These are phyloP conservation scores for Trididemnum nubilum DNA, from an alignment of 23 tunicate genomes.

Conservation along the genomic window DNA sequence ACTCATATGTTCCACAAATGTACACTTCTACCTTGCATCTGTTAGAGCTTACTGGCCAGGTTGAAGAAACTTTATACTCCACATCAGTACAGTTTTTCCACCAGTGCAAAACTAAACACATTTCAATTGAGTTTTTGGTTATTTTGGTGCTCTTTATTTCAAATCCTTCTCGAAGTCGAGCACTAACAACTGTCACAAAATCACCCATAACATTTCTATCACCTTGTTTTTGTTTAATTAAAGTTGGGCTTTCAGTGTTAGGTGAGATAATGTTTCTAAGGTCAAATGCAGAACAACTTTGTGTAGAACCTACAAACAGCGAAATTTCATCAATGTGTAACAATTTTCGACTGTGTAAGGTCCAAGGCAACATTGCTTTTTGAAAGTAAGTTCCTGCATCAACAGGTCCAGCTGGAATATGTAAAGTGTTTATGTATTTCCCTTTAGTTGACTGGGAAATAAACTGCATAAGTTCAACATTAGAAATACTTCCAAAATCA, in stretches of 20 bases:
- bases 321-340: neutral
- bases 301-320: neutral
- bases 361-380: conserved; percentile 22
- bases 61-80: conserved; percentile 64
- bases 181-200: conserved; percentile 51
- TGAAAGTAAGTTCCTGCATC: neutral
- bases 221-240: conserved; percentile 54
- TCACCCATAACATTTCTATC: conserved; percentile 51
- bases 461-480: conserved; percentile 66
- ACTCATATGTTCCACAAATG: conserved; percentile 73
- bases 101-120: conserved; percentile 41
- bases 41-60: conserved; percentile 73
- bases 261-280: conserved; percentile 15
- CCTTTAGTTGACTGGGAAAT: conserved; percentile 81
- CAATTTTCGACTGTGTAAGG: neutral
- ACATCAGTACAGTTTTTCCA: conserved; percentile 73
- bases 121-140: conserved; percentile 30
- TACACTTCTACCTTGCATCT: conserved; percentile 63
- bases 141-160: conserved; percentile 21
- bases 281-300: conserved; percentile 47
- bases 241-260: neutral
- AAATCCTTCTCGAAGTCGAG: conserved; percentile 77
- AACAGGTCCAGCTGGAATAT: neutral
- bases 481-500: conserved; percentile 73
- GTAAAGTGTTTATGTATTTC: conserved; percentile 42